Conservation (phyloP, 2,797 vertebrate genomes). For the Petrocephalus schoutedeni region DNA sequence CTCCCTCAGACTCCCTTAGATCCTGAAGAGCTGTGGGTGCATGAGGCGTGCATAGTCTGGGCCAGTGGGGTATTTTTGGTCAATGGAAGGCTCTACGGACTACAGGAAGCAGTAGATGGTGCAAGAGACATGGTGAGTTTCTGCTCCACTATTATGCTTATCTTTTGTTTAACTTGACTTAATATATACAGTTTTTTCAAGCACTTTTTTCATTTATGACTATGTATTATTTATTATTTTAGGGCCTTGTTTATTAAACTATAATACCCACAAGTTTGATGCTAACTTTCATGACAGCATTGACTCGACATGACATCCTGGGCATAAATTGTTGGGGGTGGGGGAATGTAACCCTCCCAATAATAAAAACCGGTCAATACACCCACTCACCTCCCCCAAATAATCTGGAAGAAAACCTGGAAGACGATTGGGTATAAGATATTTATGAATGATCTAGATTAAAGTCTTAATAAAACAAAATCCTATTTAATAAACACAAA, state of each 20-base stretch:
- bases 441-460: too few relatives aligned
- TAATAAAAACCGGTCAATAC: too few relatives aligned
- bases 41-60: constrained; percentile 96
- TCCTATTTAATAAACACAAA: too few relatives aligned
- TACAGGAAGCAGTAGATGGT: constrained; percentile 96
- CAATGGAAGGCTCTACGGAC: constrained; percentile 92
- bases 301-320: background rate
- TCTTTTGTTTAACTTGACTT: background rate
- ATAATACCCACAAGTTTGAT: background rate
- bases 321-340: background rate
- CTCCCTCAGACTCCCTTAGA: constrained; percentile 96
- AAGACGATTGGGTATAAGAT: too few relatives aligned
- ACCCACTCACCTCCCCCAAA: too few relatives aligned
- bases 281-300: background rate
- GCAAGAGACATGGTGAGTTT: constrained; percentile 87
- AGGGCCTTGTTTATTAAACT: background rate
- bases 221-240: background rate
- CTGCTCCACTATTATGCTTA: background rate
- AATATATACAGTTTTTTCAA: background rate
- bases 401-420: too few relatives aligned
- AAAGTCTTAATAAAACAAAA: too few relatives aligned
- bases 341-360: too few relatives aligned
- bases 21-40: constrained; percentile 97
- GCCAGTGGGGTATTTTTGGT: constrained; percentile 97
- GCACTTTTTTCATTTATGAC: background rate